phyloP scores from a whole-genome alignment of 2,113 vertebrate genomes.

The Heloderma charlesbogerti region DNA sequence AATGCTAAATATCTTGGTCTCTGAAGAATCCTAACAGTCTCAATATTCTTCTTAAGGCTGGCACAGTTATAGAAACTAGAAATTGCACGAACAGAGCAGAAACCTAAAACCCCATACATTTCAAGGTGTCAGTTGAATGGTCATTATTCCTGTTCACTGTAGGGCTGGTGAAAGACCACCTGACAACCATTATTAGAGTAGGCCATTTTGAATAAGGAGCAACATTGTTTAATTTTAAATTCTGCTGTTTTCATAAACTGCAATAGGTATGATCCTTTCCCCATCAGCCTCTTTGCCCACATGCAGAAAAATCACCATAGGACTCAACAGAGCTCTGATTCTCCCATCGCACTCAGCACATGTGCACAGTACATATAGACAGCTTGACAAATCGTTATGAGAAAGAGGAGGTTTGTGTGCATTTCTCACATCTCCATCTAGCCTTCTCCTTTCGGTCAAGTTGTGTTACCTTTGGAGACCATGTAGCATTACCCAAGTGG shows the following conservation, averaged over 20 bases:
- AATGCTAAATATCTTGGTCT: neutral
- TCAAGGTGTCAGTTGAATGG: constrained; percentile 32
- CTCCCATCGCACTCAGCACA: neutral
- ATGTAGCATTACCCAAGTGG: neutral
- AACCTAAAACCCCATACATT: constrained; percentile 3
- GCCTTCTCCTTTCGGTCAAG: neutral
- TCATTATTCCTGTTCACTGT: constrained; percentile 12
- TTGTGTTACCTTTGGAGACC: neutral
- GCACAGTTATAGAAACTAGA: neutral
- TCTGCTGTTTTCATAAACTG: neutral
- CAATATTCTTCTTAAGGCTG: neutral
- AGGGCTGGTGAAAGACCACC: constrained; percentile 12
- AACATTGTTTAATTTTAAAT: neutral
- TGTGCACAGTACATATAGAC: neutral
- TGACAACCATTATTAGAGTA: neutral
- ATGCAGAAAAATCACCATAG: neutral
- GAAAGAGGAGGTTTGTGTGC: neutral
- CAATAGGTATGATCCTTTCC: neutral
- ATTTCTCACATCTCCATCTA: neutral
- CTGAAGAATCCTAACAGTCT: neutral
- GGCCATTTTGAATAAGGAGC: neutral
- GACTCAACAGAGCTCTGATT: neutral
- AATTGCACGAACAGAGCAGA: neutral
- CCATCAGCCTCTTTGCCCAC: too few relatives aligned
- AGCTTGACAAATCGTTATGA: neutral